Evolutionary conservation across 2,888 invertebrate species (phyloP), one percentile per base, ranked within the genome.

Genomic region (Ectemnius continuus): DNA sequence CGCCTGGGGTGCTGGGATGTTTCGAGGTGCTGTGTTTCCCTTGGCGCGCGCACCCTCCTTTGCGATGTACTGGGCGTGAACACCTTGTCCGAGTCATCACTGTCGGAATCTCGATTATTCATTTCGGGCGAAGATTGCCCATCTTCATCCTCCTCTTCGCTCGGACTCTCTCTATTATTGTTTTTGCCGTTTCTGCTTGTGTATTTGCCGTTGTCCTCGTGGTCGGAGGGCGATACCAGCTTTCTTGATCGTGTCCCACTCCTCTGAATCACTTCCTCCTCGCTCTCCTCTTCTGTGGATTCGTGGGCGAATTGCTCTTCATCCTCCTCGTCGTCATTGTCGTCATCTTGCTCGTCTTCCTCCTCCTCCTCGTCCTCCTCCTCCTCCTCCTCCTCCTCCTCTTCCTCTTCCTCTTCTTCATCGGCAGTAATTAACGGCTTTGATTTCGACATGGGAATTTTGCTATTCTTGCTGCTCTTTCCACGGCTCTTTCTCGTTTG

Each of bases 401-500:
- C 80, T n/a, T 69, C 80, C 0, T 86, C 84, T 4, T 87, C 79
- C 3, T 85, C 85, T 36, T 88, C 81, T 47, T 85, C 80, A 48
- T 86, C 80, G n/a, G 84, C 81, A 20, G 75, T 79, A 47, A 84
- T 62, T 45, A 71, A 71, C 60, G 70, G 20, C 74, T 84, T 77
- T 68, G 75, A 71, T 73, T 88, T 79, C 73, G 86, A 62, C 83
- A 88, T 78, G 78, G 68, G 71, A 68, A 82, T 78, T 62, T 81
- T 80, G 63, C 67, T 75, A 45, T 80, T 85, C 78, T 85, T 88
- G 67, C 78, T 84, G 60, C 88, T 89, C 69, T 88, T 89, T 0
- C 86, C 85, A 13, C 88, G 86, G 76, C 83, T 86, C 69, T 85
- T 89, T 11, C 86, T 86, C 11, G 86, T 86, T 62, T 87, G 88